phyloP scores from a whole-genome alignment of 1,140 invertebrate species.

The Pemphigus obesinymphae region DNA sequence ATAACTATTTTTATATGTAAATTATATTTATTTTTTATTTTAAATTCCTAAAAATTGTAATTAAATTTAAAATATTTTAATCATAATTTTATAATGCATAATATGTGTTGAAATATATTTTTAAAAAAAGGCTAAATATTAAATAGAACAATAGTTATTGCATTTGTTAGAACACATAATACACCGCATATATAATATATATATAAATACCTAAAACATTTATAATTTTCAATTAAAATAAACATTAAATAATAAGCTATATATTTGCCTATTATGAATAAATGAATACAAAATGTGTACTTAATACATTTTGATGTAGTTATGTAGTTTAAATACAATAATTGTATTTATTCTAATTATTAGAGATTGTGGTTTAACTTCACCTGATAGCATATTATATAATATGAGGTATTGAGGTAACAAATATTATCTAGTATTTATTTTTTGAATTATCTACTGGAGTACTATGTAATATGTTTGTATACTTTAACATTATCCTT shows the following conservation, averaged over 20 bases:
- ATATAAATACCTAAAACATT: neutral
- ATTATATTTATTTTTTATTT: no score
- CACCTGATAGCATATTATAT: neutral
- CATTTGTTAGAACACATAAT: no score
- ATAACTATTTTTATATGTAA: no score
- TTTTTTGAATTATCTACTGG: neutral
- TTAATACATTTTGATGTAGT: neutral
- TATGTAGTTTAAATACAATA: neutral
- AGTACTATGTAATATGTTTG: neutral
- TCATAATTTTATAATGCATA: no score
- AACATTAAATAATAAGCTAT: neutral
- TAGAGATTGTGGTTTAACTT: neutral
- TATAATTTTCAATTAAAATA: conserved; percentile 11
- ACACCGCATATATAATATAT: neutral
- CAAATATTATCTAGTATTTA: neutral
- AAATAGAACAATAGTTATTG: no score
- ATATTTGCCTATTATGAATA: neutral
- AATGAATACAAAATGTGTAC: neutral
- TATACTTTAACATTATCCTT: neutral
- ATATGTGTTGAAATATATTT: no score
- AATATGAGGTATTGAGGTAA: neutral
- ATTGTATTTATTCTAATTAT: no score
- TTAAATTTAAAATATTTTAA: no score
- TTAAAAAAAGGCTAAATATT: no score
- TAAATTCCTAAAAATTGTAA: no score